Evolutionary conservation across 1,140 invertebrate species (phyloP).

Genomic region (Apis dorsata): DNA sequence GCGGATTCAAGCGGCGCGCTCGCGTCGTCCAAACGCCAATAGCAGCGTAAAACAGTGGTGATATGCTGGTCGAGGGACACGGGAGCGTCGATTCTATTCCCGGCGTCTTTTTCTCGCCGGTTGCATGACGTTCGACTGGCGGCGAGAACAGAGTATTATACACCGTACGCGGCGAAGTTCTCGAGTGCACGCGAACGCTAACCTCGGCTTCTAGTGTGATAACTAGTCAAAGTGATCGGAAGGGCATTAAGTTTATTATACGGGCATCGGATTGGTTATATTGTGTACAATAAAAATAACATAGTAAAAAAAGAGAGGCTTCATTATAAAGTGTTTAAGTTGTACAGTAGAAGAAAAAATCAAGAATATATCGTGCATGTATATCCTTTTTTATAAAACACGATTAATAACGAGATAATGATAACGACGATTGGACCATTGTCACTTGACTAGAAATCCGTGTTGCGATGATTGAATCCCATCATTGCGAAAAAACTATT

Average conservation of each 20-base stretch:
- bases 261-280: slow-evolving; percentile 33
- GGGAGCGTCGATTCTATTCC: slow-evolving; percentile 33
- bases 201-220: slow-evolving; percentile 16
- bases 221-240: slow-evolving; percentile 62
- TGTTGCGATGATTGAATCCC: neutral
- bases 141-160: slow-evolving; percentile 16
- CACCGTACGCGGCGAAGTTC: neutral
- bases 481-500: neutral
- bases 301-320: neutral
- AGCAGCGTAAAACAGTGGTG: slow-evolving; percentile 15
- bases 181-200: neutral
- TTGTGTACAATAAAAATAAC: neutral
- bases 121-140: slow-evolving; percentile 21
- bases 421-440: neutral
- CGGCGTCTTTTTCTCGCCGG: slow-evolving; percentile 16
- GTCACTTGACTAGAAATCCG: neutral
- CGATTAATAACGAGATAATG: neutral
- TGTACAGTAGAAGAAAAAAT: neutral
- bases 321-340: neutral
- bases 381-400: neutral
- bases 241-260: slow-evolving; percentile 55
- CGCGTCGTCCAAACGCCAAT: slow-evolving; percentile 17
- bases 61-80: slow-evolving; percentile 29
- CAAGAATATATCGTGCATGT: neutral
- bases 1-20: slow-evolving; percentile 8